Base-by-base conservation (phyloP, 23 tunicate genomes). In the Trididemnum miniatum region DNA sequence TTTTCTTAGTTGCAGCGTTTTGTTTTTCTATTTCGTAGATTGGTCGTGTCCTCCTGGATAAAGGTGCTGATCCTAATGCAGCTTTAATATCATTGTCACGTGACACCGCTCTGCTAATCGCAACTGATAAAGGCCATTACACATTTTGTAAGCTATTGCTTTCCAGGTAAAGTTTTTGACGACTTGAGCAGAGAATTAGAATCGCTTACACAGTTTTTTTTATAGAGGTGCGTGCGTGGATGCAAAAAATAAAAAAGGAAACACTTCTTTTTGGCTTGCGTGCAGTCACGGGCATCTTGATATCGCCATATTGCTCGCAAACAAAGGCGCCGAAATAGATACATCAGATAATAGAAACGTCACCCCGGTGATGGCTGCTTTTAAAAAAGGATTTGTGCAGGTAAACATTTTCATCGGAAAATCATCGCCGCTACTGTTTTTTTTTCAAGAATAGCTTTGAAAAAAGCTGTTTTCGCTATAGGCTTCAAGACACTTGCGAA, bases 91-190 rank as follows among this genome's bases (percentile, higher is more conserved):
- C 99, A 0, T 83, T 91, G 28, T 91, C 97, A 28, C 80, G 92
- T 34, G 99, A 96, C 57, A 91, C 99, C 1, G 94, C 99, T 26
- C 85, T 96, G n/a, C 91, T 94, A 12, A 96, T 96, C 32, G 99
- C 99, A 3, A 92, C 97, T 0, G 97, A 87, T 26, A 96, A 91
- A 76, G 97, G 97, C 23, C 97, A 91, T 37, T 66, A 71, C 31
- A 20, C 82, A 24, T 96, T 91, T 66, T 92, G 96, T 49, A 97
- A 96, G n/a, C 78, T 96, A 4, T 64, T 96, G 0, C 82, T 96
- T 9, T 34, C 77, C 35, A 73, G 92, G 97, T 92, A 22, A n/a
- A n/a, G n/a, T n/a, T n/a, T n/a, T n/a, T n/a, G n/a, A n/a, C n/a
- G n/a, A n/a, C n/a, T n/a, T n/a, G n/a, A n/a, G n/a, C n/a, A n/a